phyloP scores from a whole-genome alignment of 2,113 vertebrate genomes.

The Leuciscus idus region DNA sequence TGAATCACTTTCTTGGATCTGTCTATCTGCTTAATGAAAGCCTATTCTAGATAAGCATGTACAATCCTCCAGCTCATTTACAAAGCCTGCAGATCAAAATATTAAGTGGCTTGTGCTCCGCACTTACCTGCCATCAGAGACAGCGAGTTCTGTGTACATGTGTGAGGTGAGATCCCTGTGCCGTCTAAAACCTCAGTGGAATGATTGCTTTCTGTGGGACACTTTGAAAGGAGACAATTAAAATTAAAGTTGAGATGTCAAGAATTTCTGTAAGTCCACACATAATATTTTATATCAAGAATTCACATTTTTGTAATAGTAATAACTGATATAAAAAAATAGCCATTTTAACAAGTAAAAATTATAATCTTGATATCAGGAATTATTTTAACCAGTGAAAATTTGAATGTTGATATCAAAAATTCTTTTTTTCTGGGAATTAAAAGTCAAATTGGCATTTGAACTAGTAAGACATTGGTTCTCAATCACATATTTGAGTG shows the following conservation, averaged over 20 bases:
- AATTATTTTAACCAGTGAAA: not conserved
- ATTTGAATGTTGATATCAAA: not conserved
- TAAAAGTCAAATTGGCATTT: not conserved
- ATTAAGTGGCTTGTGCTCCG: not conserved
- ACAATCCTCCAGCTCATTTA: not conserved
- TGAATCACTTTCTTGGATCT: not conserved
- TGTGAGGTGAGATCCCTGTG: slow-evolving; percentile 69
- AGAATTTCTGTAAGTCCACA: not conserved
- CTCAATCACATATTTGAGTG: not conserved
- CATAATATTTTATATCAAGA: not conserved
- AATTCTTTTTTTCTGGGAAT: not conserved
- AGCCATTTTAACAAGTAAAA: not conserved
- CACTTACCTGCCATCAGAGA: slow-evolving; percentile 73
- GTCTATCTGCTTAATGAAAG: not conserved
- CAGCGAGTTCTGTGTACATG: slow-evolving; percentile 69
- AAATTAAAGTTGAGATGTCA: not conserved
- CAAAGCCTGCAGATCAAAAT: slow-evolving; percentile 5
- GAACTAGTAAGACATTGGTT: not conserved
- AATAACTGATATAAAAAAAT: not conserved
- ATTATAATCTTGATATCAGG: not conserved
- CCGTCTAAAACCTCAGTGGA: slow-evolving; percentile 59
- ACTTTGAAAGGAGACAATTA: slow-evolving; percentile 44
- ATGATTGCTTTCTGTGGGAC: slow-evolving; percentile 56
- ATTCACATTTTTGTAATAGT: not conserved
- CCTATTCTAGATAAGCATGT: not conserved